Evolutionary conservation across 2,888 invertebrate species (phyloP).

Genomic region (Augochlorella aurata): DNA sequence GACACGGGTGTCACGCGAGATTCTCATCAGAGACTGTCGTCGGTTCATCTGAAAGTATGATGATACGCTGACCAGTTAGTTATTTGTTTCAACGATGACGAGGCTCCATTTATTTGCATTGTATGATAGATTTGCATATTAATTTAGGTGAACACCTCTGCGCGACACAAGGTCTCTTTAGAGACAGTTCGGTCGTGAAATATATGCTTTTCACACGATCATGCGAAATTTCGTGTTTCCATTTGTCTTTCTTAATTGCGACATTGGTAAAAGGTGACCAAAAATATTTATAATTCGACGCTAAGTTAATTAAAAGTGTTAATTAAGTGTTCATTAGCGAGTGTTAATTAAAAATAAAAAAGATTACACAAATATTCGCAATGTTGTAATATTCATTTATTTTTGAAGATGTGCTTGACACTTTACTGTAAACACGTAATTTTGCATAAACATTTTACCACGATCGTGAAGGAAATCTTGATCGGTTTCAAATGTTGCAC

Average conservation of each 20-base stretch:
- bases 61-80: neutral
- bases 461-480: too few species aligned
- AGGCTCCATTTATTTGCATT: neutral
- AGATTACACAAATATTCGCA: neutral
- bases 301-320: neutral
- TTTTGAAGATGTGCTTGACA: too few species aligned
- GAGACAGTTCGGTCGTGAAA: neutral
- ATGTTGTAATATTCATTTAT: neutral
- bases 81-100: conserved; percentile 6
- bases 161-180: neutral
- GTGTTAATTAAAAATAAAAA: neutral
- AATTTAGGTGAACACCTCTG: neutral
- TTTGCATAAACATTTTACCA: neutral
- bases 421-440: neutral
- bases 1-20: conserved; percentile 30
- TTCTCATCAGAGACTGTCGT: conserved; percentile 24
- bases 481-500: too few species aligned
- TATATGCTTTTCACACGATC: neutral
- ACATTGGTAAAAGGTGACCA: too few species aligned
- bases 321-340: too few species aligned
- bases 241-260: neutral
- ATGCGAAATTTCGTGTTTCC: neutral
- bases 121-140: neutral
- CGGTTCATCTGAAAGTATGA: conserved; percentile 21
- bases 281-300: neutral